Evolutionary conservation across 2,113 vertebrate species (phyloP).

Genomic region (Fukomys damarensis): DNA sequence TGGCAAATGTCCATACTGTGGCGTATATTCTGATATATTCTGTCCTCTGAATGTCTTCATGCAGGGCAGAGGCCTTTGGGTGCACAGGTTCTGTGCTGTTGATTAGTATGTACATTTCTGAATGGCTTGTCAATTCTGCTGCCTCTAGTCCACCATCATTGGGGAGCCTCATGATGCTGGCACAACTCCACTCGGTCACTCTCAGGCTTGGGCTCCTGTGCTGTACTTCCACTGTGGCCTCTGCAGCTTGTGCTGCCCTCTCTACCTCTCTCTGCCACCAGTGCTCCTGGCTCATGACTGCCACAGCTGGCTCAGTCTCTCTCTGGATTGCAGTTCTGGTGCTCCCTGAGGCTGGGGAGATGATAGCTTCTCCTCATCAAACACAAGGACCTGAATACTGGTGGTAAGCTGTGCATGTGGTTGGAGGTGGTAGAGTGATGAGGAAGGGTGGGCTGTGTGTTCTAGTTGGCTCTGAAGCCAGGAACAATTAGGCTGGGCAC

Average conservation of each 20-base stretch:
- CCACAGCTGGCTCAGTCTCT: background rate
- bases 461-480: background rate
- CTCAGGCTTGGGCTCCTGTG: background rate
- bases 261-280: background rate
- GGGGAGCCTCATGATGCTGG: background rate
- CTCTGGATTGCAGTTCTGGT: background rate
- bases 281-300: background rate
- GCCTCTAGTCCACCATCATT: background rate
- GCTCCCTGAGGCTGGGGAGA: background rate
- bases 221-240: background rate
- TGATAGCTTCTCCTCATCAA: background rate
- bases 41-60: background rate
- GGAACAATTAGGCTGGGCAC: background rate
- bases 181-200: background rate
- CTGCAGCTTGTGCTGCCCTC: background rate
- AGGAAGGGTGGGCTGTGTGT: background rate
- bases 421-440: background rate
- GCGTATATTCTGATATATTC: background rate
- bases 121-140: background rate
- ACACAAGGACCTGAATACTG: background rate
- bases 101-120: background rate
- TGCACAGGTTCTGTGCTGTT: background rate
- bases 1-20: background rate
- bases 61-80: background rate
- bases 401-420: background rate